Evolutionary conservation across 2,113 vertebrate genomes (phyloP).

Genomic region (Leptobrachium leishanense): DNA sequence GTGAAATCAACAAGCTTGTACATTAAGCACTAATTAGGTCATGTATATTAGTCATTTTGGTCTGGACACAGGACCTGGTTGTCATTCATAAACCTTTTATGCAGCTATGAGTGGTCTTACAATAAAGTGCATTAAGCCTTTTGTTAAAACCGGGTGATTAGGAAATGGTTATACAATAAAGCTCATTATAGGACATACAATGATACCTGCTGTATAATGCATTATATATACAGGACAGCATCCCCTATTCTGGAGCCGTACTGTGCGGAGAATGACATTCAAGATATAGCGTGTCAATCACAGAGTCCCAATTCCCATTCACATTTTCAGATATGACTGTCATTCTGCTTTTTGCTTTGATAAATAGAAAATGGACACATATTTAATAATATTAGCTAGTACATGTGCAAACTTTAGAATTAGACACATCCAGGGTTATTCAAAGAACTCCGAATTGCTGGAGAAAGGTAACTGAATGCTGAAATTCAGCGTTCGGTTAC

Average conservation of each 20-base stretch:
- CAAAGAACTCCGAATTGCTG: no score
- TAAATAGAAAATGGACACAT: no score
- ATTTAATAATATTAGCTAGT: no score
- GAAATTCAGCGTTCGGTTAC: no score
- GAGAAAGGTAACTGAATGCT: no score
- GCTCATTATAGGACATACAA: not conserved
- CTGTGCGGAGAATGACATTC: not conserved
- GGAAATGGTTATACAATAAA: not conserved
- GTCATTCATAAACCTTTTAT: not conserved
- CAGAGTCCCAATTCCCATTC: not conserved
- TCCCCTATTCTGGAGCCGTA: not conserved
- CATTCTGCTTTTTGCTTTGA: no score
- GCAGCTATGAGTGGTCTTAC: not conserved
- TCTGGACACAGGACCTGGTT: not conserved
- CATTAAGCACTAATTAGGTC: no score
- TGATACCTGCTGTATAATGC: not conserved
- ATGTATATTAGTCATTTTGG: not conserved
- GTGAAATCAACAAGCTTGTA: no score
- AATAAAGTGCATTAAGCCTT: not conserved
- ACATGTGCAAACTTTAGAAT: no score
- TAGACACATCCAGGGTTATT: no score
- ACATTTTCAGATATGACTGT: no score
- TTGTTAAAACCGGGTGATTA: not conserved
- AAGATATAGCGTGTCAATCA: not conserved
- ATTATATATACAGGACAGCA: not conserved